A percentile compares a stretch with the other conserved stretches of the same genome.
Conservation (phyloP, 2,888 invertebrate species). For the Miltochrista miniata region DNA sequence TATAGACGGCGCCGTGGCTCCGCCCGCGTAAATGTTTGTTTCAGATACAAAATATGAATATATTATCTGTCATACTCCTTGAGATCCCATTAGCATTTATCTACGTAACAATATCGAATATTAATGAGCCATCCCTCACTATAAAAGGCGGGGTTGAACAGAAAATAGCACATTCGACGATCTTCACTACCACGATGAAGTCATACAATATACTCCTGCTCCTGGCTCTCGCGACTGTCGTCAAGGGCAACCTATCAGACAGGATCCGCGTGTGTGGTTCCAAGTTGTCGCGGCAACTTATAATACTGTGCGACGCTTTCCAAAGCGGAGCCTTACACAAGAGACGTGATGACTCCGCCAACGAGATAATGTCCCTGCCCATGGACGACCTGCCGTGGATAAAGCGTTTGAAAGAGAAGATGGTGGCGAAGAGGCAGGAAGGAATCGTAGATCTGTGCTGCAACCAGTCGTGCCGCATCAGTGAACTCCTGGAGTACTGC, state of each 20-base stretch:
- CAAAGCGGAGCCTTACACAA: constrained; percentile 7
- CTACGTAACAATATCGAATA: constrained; percentile 28
- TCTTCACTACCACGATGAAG: constrained; percentile 20
- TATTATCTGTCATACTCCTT: constrained; percentile 9
- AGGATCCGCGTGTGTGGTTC: constrained; percentile 35
- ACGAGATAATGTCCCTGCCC: background rate
- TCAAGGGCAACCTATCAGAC: background rate
- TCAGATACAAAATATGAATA: constrained; percentile 9
- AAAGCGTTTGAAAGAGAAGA: background rate
- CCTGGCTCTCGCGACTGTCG: background rate
- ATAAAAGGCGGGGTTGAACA: constrained; percentile 26
- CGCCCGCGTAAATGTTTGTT: too few species aligned
- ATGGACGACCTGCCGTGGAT: constrained; percentile 9
- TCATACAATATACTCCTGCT: constrained; percentile 5
- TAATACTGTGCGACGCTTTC: constrained; percentile 12
- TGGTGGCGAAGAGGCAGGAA: constrained; percentile 6
- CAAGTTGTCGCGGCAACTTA: constrained; percentile 25
- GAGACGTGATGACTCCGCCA: constrained; percentile 3
- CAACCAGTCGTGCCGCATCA: constrained; percentile 41
- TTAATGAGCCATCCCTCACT: constrained; percentile 32
- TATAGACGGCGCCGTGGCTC: too few species aligned
- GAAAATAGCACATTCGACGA: constrained; percentile 9
- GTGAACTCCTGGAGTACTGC: constrained; percentile 45
- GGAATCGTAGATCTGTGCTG: constrained; percentile 44
- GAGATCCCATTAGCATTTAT: constrained; percentile 24